Evolutionary conservation across 2,888 invertebrate genomes (phyloP), one percentile per base, ranked within the genome.

Genomic region (Sylvicola fuscatus): DNA sequence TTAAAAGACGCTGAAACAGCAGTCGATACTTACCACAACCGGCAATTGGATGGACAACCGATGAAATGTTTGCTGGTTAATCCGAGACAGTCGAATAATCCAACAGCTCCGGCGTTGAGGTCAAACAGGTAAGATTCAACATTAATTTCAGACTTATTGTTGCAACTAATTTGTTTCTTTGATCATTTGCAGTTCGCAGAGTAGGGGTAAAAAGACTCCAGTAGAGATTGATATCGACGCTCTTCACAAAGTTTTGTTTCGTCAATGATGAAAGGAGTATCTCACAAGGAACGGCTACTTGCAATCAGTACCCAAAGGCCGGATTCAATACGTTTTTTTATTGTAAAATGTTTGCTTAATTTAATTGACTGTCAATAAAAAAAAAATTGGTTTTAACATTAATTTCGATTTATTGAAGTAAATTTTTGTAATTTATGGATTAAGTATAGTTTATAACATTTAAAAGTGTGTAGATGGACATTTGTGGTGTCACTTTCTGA

Each of bases 31-130:
- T 92, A 92, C 60, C 89, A 92, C 54, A 89, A 90, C 56, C 64
- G 92, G 35, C 87, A 89, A 51, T 61, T 93, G 31, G 92, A 93
- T 61, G 89, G 90, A 2, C 83, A 84, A 50, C 87, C 87, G 3
- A 89, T 89, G 89, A 84, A 83, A 53, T 87, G 86, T 52, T 67
- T 84, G 37, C 64, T 87, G 41, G 83, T 86, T 6, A 80, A 81
- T 50, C 80, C 81, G 30, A 64, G 79, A 48, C 64, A 72, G 30
- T 61, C 70, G 41, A 65, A 67, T 51, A 70, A 70, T 46, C 65
- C 69, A 11, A 65, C 68, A 3, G 53, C 51, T 14, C 50, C 55
- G 33, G 52, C 53, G 36, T 52, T 52, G 3, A 49, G 48, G 38
- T 34, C 46, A 14, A 42, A 21, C 11, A 13, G 29, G 12, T 13